Percentiles rank a stretch among this genome's conserved stretches.
These are phyloP conservation scores for Balanococcus diminutus DNA, from an alignment of 2,888 invertebrate genomes.

Conservation along the genomic window DNA sequence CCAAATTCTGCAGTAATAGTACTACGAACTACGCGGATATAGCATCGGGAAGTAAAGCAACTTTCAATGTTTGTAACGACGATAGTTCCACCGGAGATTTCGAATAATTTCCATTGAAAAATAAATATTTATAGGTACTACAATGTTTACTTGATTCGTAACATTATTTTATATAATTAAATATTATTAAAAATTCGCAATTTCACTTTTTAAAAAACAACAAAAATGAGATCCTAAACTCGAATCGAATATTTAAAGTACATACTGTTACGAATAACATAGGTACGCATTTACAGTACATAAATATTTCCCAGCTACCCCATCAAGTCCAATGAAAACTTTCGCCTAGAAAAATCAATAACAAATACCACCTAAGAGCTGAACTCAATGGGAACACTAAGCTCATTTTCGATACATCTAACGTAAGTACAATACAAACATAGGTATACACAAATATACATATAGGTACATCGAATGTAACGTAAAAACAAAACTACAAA, in stretches of 20 bases:
- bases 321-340: background rate
- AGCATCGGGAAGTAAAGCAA: background rate
- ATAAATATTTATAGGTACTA: background rate
- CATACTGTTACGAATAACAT: background rate
- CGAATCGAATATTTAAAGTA: background rate
- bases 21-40: background rate
- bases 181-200: background rate
- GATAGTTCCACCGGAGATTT: background rate
- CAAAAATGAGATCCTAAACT: background rate
- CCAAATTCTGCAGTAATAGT: background rate
- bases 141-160: background rate
- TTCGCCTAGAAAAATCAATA: background rate
- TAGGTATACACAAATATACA: background rate
- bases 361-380: background rate
- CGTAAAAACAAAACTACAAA: background rate
- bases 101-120: background rate
- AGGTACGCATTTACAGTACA: background rate
- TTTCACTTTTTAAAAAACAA: background rate
- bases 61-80: background rate
- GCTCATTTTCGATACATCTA: conserved; percentile 17
- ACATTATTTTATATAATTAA: background rate
- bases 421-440: background rate
- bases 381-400: conserved; percentile 3
- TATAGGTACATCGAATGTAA: background rate
- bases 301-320: background rate